Evolutionary conservation across 53 echinoderm and acorn worm species (phyloP), one percentile per base, ranked within the genome.

Genomic region (Actinopyga echinites): DNA sequence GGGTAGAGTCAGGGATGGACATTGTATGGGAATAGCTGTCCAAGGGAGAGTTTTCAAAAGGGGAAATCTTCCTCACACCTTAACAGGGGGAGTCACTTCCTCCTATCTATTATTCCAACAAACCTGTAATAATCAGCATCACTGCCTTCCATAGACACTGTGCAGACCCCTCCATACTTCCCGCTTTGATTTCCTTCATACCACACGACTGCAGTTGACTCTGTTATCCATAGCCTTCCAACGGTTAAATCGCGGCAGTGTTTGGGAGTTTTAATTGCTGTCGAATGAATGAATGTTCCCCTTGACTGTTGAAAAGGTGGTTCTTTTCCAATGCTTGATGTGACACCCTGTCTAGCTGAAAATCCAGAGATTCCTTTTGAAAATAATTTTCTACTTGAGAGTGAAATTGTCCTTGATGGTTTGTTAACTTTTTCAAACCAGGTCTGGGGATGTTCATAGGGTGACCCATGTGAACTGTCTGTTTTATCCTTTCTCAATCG

Each of bases 121-220:
- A 57, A 91, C 91, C 88, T 89, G 79, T 91, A 86, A 83, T 64
- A 87, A 20, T 85, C 79, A 19, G 74, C 63, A 24, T 85, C 71
- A 32, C 85, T 89, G 37, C 65, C 75, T 15, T 35, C 80, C 22
- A 91, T 63, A 79, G 91, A 89, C 0, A 91, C 20, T 33, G 87
- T 85, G 57, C 89, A 89, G 6, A 95, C 85, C 17, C 95, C 95
- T 3, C 95, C 91, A 60, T 91, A 62, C 58, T 71, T 67, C 32
- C 55, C 71, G 8, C 53, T 56, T 1, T 52, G 44, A 11, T 37
- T 80, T 21, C 63, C 81, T 78, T 69, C 59, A 82, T 91, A 95
- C 91, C 95, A 95, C 30, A 95, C 79, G 55, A 91, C 34, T 8
- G 85, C 88, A 3, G 91, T 91, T 28, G 83, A 86, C 25, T 34